Conservation (phyloP, 1,140 invertebrate genomes). For the Saccostrea cuccullata region DNA sequence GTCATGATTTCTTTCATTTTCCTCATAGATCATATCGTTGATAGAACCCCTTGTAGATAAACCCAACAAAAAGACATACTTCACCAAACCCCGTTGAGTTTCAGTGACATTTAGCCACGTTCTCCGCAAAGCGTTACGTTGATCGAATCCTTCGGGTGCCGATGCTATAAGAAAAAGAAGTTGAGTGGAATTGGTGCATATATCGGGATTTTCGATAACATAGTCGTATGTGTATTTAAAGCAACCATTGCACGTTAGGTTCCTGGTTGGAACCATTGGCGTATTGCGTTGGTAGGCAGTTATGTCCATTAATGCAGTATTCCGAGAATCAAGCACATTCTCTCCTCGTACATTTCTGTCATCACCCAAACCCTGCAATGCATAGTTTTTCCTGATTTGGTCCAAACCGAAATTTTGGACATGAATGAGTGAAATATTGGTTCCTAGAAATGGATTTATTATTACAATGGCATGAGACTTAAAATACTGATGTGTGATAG, state of each 20-base stretch:
- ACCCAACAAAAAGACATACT: conserved; percentile 53
- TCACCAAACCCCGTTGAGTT: conserved; percentile 27
- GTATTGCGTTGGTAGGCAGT: too few species aligned
- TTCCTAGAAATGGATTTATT: neutral
- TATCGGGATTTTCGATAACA: neutral
- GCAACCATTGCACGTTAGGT: conserved; percentile 21
- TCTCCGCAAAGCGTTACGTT: conserved; percentile 34
- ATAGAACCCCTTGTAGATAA: neutral
- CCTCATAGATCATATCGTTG: conserved; percentile 71
- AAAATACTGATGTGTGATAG: neutral
- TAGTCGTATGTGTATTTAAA: conserved; percentile 2
- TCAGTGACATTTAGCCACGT: conserved; percentile 48
- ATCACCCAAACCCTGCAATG: neutral
- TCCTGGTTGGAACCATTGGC: neutral
- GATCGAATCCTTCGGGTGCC: neutral
- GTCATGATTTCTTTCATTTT: conserved; percentile 83
- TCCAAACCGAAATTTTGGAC: neutral
- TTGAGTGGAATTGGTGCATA: neutral
- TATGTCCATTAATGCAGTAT: neutral
- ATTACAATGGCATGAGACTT: neutral
- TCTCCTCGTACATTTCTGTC: neutral
- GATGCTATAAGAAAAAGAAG: conserved; percentile 17
- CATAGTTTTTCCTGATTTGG: neutral
- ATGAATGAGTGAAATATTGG: neutral
- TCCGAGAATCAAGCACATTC: neutral